Percentiles rank a stretch among this genome's conserved stretches.
These are phyloP conservation scores for Folsomia candida DNA, from an alignment of 2,888 invertebrate species.

Conservation along the genomic window DNA sequence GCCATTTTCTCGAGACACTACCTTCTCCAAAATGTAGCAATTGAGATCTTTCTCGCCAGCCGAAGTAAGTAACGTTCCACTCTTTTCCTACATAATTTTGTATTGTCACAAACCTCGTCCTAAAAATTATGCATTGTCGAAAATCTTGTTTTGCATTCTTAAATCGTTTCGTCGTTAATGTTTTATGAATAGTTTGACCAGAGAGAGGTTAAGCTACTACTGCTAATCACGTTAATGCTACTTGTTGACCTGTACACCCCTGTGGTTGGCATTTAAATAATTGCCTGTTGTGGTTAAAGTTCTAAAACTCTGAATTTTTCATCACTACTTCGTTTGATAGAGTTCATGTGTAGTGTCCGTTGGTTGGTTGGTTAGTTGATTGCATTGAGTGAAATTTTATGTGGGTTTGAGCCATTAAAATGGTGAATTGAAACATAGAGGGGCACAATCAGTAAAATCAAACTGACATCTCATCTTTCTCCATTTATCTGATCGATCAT, in stretches of 20 bases:
- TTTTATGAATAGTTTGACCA: too few species aligned
- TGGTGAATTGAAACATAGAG: slow-evolving; percentile 8
- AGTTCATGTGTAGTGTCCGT: too few species aligned
- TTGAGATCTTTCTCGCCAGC: slow-evolving; percentile 98
- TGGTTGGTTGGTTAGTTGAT: too few species aligned
- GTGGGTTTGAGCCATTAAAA: slow-evolving; percentile 9
- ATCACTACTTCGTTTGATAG: not conserved
- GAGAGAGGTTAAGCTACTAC: too few species aligned
- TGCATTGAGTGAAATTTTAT: too few species aligned
- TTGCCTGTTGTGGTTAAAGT: not conserved
- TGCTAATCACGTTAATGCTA: too few species aligned
- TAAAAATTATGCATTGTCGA: too few species aligned
- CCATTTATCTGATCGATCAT: slow-evolving; percentile 13
- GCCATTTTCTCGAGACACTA: slow-evolving; percentile 97
- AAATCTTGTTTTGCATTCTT: too few species aligned
- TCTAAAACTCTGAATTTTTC: not conserved
- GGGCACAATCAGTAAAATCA: not conserved
- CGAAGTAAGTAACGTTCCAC: slow-evolving; percentile 73
- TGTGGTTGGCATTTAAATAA: not conserved
- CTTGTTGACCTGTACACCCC: not conserved
- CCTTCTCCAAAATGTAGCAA: slow-evolving; percentile 91
- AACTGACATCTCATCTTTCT: slow-evolving; percentile 17
- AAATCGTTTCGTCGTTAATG: too few species aligned
- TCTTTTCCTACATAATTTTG: slow-evolving; percentile 17
- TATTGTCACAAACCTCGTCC: not conserved